Evolutionary conservation across 2,888 invertebrate genomes (phyloP), one percentile per base, ranked within the genome.

Genomic region (Panzeria rudis): DNA sequence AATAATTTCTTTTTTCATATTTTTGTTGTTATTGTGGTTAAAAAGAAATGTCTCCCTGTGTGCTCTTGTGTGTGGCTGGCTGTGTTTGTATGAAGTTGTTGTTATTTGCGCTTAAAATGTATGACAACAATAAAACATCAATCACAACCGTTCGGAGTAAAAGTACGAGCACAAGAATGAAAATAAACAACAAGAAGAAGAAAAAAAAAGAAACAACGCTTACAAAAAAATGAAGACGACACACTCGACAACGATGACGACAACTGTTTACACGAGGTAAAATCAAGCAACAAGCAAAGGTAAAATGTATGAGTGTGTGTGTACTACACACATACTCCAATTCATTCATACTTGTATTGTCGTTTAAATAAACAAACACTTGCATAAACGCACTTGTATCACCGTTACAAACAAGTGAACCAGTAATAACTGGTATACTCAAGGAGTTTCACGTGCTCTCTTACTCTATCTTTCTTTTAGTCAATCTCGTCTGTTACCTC

Each of bases 91-190:
- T 54, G 44, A 44, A 69, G 64, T 66, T 82, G 64, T 72, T 83
- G 71, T 56, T 83, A 32, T 83, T 75, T 64, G 64, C 47, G 61
- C 47, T 84, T 77, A 61, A 78, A 72, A 84, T 68, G 84, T 81
- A 84, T 80, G 84, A 81, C 84, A 84, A 85, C 75, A 85, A 85
- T 82, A 79, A 82, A 82, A 79, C 82, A 85, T 82, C 85, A 85
- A 85, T 85, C 85, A 85, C 82, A 66, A 81, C 80, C 56, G 41
- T 17, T 71, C 29, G 41, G 3, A 25, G 11, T 9, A 44, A 35
- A 73, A 81, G 61, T 32, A 76, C n/a, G 15, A 75, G 56, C n/a
- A 20, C 15, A 38, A 66, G 66, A 66, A 25, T 59, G 35, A 35
- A 59, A 35, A 59, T 35, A 35, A 35, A 35, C 32, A 59, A n/a